A percentile compares a stretch with the other conserved stretches of the same genome.
Evolutionary conservation across 2,888 invertebrate genomes (phyloP).

Genomic region (Pantelozetes paolii): DNA sequence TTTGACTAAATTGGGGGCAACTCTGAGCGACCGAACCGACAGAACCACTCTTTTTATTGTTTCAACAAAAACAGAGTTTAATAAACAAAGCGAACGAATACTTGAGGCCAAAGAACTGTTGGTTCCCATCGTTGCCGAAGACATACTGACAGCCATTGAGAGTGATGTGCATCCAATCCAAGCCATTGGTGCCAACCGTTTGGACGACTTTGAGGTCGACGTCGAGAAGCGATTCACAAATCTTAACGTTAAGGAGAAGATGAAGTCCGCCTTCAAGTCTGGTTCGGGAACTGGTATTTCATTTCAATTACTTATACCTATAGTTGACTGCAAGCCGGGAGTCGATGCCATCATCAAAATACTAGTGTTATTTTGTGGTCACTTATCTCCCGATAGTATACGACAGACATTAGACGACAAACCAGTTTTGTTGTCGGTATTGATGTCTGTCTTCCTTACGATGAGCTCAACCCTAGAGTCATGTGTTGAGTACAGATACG

Average conservation of each 20-base stretch:
- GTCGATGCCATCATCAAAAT: slow-evolving; percentile 34
- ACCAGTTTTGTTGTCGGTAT: not conserved
- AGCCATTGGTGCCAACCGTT: slow-evolving; percentile 13
- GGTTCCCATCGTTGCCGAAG: slow-evolving; percentile 74
- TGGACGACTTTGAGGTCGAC: slow-evolving; percentile 30
- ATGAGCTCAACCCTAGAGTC: slow-evolving; percentile 28
- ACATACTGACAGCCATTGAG: slow-evolving; percentile 63
- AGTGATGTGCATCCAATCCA: slow-evolving; percentile 48
- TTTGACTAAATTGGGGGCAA: slow-evolving; percentile 72
- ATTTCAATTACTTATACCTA: not conserved
- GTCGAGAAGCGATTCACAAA: slow-evolving; percentile 27
- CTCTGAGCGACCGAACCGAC: slow-evolving; percentile 63
- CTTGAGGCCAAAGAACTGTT: slow-evolving; percentile 63
- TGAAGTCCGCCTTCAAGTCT: slow-evolving; percentile 37
- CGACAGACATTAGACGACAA: not conserved
- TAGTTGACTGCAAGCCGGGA: not conserved
- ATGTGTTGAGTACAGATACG: slow-evolving; percentile 34
- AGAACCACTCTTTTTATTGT: slow-evolving; percentile 69
- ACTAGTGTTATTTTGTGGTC: slow-evolving; percentile 29
- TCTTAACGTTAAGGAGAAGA: slow-evolving; percentile 35
- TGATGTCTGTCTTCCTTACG: slow-evolving; percentile 25
- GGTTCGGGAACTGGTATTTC: slow-evolving; percentile 18
- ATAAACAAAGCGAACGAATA: slow-evolving; percentile 63
- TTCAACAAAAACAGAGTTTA: slow-evolving; percentile 64
- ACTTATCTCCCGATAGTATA: slow-evolving; percentile 18